Percentiles rank a stretch among this genome's conserved stretches.
phyloP scores from a whole-genome alignment of 2,888 invertebrate species.

The Drosophila paramelanica region DNA sequence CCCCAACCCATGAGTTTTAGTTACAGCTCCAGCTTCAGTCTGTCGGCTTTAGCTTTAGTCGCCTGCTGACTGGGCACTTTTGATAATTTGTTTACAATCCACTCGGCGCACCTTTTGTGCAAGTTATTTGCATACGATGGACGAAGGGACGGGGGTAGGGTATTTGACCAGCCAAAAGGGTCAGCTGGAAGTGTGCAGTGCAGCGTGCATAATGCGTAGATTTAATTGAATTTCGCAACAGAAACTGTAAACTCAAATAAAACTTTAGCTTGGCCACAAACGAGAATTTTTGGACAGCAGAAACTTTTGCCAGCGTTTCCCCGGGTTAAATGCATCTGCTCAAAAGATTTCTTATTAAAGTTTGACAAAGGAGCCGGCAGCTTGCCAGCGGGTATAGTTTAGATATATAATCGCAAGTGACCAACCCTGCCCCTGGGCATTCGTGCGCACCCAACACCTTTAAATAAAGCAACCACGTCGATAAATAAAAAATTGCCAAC shows the following conservation, averaged over 20 bases:
- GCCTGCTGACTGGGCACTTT: conserved; percentile 71
- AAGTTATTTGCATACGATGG: conserved; percentile 32
- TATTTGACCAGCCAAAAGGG: conserved; percentile 16
- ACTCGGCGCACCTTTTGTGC: conserved; percentile 56
- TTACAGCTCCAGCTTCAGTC: conserved; percentile 8
- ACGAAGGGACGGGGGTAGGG: background rate
- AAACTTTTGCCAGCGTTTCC: conserved; percentile 33
- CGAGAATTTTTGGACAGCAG: conserved; percentile 43
- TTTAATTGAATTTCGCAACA: conserved; percentile 67
- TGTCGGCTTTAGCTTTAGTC: conserved; percentile 11
- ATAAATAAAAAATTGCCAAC: conserved; percentile 82
- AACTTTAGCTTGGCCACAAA: conserved; percentile 67
- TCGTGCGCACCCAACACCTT: conserved; percentile 61
- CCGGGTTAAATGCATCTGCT: conserved; percentile 33
- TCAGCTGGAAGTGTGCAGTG: conserved; percentile 34
- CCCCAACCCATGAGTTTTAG: background rate
- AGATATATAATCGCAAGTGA: background rate
- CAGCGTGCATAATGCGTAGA: conserved; percentile 57
- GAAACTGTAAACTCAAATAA: conserved; percentile 63
- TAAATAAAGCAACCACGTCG: conserved; percentile 61
- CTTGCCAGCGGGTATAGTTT: conserved; percentile 32
- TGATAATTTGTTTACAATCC: conserved; percentile 77
- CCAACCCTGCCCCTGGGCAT: conserved; percentile 1
- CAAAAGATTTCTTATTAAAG: conserved; percentile 50
- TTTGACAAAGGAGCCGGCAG: conserved; percentile 43